These are phyloP conservation scores for Pimpla rufipes DNA, from an alignment of 2,888 invertebrate genomes.

Conservation along the genomic window DNA sequence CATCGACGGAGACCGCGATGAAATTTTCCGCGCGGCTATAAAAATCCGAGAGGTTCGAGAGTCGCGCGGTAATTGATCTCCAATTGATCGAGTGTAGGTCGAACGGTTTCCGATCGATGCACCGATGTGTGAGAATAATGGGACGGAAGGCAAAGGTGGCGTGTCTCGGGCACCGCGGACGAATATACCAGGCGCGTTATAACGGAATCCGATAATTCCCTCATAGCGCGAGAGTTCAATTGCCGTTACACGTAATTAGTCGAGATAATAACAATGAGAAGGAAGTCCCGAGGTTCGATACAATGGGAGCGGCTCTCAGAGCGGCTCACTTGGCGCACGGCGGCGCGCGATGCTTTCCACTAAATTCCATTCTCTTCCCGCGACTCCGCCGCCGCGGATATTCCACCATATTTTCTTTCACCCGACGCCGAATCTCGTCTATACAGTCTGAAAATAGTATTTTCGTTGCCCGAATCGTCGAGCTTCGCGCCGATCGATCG, in stretches of 20 bases:
- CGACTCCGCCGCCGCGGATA: neutral
- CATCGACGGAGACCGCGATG: too few species aligned
- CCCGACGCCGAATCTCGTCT: neutral
- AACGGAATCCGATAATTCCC: constrained; percentile 68
- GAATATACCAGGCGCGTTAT: constrained; percentile 28
- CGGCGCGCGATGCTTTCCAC: too few species aligned
- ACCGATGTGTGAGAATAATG: constrained; percentile 33
- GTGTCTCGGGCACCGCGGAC: constrained; percentile 30
- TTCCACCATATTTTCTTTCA: constrained; percentile 16
- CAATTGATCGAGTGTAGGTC: constrained; percentile 25
- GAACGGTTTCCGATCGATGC: constrained; percentile 21
- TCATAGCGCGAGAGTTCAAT: constrained; percentile 54
- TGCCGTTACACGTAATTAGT: constrained; percentile 67
- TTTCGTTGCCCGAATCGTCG: neutral
- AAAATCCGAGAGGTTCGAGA: constrained; percentile 5
- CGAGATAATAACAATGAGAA: constrained; percentile 61
- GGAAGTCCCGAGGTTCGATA: constrained; percentile 33
- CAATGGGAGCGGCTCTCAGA: constrained; percentile 62
- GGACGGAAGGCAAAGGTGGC: constrained; percentile 24
- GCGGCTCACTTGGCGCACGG: constrained; percentile 17
- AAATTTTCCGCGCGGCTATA: neutral
- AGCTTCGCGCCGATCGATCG: constrained; percentile 22
- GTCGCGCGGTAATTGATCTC: constrained; percentile 8
- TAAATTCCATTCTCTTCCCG: constrained; percentile 11
- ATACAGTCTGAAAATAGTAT: constrained; percentile 35